phyloP scores from a whole-genome alignment of 1,140 invertebrate species.

The Ooceraea biroi region DNA sequence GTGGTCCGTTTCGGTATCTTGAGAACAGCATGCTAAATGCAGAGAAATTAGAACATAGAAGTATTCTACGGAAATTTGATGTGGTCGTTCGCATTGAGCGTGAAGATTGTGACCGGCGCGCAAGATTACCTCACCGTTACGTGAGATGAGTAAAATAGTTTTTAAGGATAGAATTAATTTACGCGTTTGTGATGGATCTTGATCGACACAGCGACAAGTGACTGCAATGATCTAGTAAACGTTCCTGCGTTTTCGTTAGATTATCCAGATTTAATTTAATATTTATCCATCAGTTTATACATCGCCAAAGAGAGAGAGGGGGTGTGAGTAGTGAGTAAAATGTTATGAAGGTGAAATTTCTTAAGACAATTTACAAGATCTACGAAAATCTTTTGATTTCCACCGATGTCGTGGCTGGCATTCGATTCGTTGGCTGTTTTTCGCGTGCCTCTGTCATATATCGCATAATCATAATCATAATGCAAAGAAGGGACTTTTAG shows the following conservation, averaged over 20 bases:
- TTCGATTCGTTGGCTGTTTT: not conserved
- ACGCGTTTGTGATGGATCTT: not conserved
- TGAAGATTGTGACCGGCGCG: not conserved
- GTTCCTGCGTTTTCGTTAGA: constrained; percentile 31
- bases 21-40: not conserved
- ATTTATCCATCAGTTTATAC: constrained; percentile 5
- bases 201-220: constrained; percentile 5
- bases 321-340: not conserved
- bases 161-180: constrained; percentile 27
- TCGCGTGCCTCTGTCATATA: not conserved
- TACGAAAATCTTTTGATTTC: constrained; percentile 1
- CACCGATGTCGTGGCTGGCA: not conserved
- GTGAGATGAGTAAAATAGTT: constrained; percentile 17
- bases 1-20: not conserved
- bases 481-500: not conserved
- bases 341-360: not conserved
- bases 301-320: constrained; percentile 35
- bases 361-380: constrained; percentile 12
- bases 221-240: constrained; percentile 3
- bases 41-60: constrained; percentile 22
- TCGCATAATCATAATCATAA: not conserved
- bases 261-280: constrained; percentile 36
- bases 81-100: too few relatives aligned
- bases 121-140: constrained; percentile 19
- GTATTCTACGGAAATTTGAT: not conserved